phyloP scores from a whole-genome alignment of 2,113 vertebrate genomes.

The Thermophis baileyi region DNA sequence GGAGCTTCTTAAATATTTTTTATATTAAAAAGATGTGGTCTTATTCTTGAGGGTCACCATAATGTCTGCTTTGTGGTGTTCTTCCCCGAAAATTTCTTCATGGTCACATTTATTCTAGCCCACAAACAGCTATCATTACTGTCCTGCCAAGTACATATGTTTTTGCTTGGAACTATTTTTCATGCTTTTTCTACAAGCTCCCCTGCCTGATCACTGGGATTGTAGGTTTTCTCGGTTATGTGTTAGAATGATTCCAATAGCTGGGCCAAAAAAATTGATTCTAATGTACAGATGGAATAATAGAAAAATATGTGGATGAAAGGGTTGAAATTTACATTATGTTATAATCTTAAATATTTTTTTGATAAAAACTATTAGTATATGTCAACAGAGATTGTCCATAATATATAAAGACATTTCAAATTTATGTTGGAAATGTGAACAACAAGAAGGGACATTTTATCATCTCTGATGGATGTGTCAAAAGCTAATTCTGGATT shows the following conservation, averaged over 20 bases:
- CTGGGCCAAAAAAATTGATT: neutral
- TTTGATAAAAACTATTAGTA: neutral
- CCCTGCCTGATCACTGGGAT: neutral
- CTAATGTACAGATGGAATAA: neutral
- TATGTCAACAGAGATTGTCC: neutral
- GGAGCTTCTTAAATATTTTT: neutral
- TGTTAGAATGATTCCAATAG: constrained; percentile 8
- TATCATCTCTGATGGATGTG: neutral
- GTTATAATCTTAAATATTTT: neutral
- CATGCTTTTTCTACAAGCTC: neutral
- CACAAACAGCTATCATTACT: neutral
- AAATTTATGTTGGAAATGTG: neutral
- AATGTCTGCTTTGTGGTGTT: neutral
- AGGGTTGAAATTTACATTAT: neutral
- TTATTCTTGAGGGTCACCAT: neutral
- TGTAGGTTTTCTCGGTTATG: neutral
- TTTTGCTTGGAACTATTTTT: constrained; percentile 16
- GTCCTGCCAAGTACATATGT: neutral
- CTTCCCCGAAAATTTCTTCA: neutral
- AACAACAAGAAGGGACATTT: neutral
- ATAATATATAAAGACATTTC: neutral
- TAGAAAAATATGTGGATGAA: neutral
- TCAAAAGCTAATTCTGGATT: neutral
- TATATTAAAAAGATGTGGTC: neutral
- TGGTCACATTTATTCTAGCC: neutral